A percentile compares a stretch with the other conserved stretches of the same genome.
These are phyloP conservation scores for Tigriopus californicus DNA, from an alignment of 2,888 invertebrate genomes.

Conservation along the genomic window DNA sequence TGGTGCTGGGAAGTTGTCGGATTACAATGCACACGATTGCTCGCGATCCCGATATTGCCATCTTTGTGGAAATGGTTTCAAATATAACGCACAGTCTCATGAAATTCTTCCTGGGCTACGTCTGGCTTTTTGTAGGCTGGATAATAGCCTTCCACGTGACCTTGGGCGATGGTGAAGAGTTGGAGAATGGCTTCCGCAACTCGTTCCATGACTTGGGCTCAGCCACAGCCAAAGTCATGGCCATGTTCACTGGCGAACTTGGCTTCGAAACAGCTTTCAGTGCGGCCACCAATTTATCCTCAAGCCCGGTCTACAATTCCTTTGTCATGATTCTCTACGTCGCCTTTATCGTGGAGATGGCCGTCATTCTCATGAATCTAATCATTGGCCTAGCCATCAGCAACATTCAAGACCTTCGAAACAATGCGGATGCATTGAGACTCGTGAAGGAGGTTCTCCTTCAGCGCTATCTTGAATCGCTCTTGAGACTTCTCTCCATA, in stretches of 20 bases:
- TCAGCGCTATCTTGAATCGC: conserved; percentile 1
- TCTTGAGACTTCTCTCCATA: background rate
- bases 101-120: background rate
- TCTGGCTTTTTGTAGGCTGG: conserved; percentile 3
- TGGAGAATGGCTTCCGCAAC: background rate
- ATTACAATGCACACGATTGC: background rate
- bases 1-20: background rate
- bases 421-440: conserved; percentile 1
- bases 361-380: conserved; percentile 2
- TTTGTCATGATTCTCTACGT: background rate
- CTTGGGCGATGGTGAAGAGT: background rate
- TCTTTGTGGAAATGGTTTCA: conserved; percentile 5
- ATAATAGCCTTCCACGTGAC: background rate
- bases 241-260: conserved; percentile 10
- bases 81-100: background rate
- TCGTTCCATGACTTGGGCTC: background rate
- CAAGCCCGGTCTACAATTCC: background rate
- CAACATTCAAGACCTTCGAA: conserved; percentile 1
- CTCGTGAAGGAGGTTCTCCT: conserved; percentile 5
- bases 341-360: background rate
- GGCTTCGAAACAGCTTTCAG: conserved; percentile 2
- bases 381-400: background rate
- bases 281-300: background rate
- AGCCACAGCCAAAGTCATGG: background rate
- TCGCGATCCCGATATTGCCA: conserved; percentile 9